Evolutionary conservation across 2,888 invertebrate species (phyloP).

Genomic region (Sycophila texana): DNA sequence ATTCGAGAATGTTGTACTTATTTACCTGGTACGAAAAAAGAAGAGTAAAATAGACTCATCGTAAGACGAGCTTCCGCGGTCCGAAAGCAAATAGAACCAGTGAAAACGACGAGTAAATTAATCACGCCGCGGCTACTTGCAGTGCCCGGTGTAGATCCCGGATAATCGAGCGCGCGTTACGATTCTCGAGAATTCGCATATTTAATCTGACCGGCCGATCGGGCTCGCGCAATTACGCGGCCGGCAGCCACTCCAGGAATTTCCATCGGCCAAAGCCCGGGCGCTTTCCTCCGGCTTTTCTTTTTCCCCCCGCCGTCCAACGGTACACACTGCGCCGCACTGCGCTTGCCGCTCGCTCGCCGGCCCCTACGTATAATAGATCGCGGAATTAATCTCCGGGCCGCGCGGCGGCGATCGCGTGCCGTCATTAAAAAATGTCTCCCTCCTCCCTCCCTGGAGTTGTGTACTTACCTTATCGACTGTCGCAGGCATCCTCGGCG

Average conservation of each 20-base stretch:
- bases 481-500: constrained; percentile 25
- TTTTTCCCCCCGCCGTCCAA: not conserved
- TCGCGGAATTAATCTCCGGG: constrained; percentile 44
- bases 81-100: too few relatives aligned
- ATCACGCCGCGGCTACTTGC: not conserved
- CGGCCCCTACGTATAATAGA: constrained; percentile 16
- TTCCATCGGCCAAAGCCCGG: constrained; percentile 7
- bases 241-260: constrained; percentile 27
- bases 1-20: too few relatives aligned
- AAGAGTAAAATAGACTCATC: too few relatives aligned
- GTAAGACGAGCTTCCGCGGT: too few relatives aligned
- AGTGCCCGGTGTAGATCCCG: not conserved
- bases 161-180: constrained; percentile 3
- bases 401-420: constrained; percentile 1
- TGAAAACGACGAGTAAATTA: not conserved
- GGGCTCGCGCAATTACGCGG: constrained; percentile 14
- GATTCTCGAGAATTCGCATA: constrained; percentile 9
- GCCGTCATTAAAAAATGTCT: constrained; percentile 24
- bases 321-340: not conserved
- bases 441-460: not conserved
- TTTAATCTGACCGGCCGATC: constrained; percentile 1
- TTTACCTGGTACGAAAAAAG: too few relatives aligned
- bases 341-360: not conserved
- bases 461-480: constrained; percentile 49
- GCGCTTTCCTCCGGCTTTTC: not conserved